Evolutionary conservation across 2,113 vertebrate species (phyloP).

Genomic region (Australoheros scitulus): DNA sequence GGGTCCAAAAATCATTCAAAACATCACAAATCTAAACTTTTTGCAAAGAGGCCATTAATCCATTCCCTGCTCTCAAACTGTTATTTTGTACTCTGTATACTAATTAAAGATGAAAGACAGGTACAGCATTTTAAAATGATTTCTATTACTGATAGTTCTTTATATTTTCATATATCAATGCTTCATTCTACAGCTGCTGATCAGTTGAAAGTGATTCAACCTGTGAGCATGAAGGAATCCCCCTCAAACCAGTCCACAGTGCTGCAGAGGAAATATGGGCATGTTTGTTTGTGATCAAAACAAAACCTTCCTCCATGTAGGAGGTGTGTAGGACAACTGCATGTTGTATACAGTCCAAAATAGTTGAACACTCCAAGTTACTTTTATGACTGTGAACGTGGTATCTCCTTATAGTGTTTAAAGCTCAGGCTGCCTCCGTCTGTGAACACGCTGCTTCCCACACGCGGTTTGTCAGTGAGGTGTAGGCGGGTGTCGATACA

Average conservation of each 20-base stretch:
- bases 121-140: not conserved
- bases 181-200: not conserved
- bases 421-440: constrained; percentile 14
- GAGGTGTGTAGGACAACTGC: not conserved
- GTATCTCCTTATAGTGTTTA: constrained; percentile 14
- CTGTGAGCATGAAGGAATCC: constrained; percentile 7
- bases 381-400: not conserved
- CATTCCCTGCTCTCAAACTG: not conserved
- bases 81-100: not conserved
- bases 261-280: not conserved
- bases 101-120: not conserved
- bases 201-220: constrained; percentile 43
- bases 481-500: constrained; percentile 31
- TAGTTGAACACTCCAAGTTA: not conserved
- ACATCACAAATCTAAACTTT: not conserved
- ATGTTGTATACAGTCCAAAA: not conserved
- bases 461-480: constrained; percentile 26
- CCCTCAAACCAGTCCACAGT: not conserved
- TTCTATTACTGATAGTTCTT: not conserved
- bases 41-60: not conserved
- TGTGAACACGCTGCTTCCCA: constrained; percentile 45
- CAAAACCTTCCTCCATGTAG: not conserved
- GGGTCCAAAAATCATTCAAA: no score
- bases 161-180: not conserved
- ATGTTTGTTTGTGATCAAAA: not conserved